Evolutionary conservation across 2,113 vertebrate species (phyloP).

Genomic region (Cynopterus brachyotis): DNA sequence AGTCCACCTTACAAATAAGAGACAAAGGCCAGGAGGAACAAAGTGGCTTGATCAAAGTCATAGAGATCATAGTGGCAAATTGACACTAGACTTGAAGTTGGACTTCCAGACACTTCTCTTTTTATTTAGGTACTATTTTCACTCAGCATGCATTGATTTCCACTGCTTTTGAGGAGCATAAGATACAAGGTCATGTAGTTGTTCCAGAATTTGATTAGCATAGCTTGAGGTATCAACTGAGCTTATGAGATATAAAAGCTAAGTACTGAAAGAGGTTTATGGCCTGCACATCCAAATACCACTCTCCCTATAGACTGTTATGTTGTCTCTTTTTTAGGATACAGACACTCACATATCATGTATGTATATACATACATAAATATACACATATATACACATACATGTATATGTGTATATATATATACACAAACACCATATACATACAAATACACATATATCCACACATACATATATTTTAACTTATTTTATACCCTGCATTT

Average conservation of each 20-base stretch:
- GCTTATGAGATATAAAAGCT: background rate
- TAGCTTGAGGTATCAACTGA: background rate
- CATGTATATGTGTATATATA: background rate
- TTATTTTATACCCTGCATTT: background rate
- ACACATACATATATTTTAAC: background rate
- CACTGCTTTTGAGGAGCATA: background rate
- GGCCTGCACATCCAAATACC: background rate
- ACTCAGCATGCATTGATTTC: background rate
- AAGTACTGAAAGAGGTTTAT: background rate
- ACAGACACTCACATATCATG: background rate
- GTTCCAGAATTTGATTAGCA: background rate
- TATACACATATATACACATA: background rate
- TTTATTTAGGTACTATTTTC: background rate
- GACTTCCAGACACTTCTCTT: background rate
- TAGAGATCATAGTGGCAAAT: background rate
- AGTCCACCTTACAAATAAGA: background rate
- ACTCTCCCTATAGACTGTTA: background rate
- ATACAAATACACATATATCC: background rate
- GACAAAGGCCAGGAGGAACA: background rate
- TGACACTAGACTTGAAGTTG: background rate
- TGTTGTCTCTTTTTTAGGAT: background rate
- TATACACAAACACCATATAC: background rate
- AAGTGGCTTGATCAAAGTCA: background rate
- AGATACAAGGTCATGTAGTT: background rate
- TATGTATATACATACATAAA: background rate